Conservation (phyloP, 1,140 invertebrate genomes). For the Yoshiicerus persimilis region DNA sequence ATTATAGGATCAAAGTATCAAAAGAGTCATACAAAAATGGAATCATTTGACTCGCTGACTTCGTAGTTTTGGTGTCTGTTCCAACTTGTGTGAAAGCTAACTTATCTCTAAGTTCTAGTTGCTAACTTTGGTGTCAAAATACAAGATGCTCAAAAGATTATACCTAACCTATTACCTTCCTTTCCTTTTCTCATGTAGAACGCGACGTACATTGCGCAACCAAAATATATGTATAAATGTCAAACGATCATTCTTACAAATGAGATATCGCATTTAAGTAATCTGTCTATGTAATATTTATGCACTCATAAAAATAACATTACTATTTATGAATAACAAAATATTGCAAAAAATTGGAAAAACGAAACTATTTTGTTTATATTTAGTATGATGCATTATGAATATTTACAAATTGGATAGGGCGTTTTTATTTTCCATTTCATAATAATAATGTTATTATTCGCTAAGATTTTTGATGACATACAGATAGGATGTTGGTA, state of each 20-base stretch:
- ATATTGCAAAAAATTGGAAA: too few relatives aligned
- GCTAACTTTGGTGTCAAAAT: not conserved
- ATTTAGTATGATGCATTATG: too few relatives aligned
- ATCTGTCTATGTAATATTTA: too few relatives aligned
- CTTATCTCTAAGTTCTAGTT: not conserved
- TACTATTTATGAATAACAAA: too few relatives aligned
- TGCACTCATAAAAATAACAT: too few relatives aligned
- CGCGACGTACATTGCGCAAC: not conserved
- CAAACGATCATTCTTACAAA: not conserved
- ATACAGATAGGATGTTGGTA: too few relatives aligned
- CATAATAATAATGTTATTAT: too few relatives aligned
- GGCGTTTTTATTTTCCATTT: too few relatives aligned
- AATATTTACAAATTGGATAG: too few relatives aligned
- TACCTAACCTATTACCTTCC: not conserved
- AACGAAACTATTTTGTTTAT: too few relatives aligned
- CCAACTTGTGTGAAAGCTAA: not conserved
- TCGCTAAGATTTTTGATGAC: too few relatives aligned
- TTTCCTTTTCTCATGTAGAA: not conserved
- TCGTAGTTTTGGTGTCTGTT: not conserved
- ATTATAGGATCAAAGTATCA: constrained; percentile 21
- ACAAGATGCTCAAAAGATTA: not conserved
- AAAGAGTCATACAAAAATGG: not conserved
- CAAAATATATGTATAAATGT: not conserved
- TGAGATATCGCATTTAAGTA: too few relatives aligned
- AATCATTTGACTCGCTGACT: constrained; percentile 5